Conservation (phyloP, 2,113 vertebrate genomes). For the Apodemus speciosus region DNA sequence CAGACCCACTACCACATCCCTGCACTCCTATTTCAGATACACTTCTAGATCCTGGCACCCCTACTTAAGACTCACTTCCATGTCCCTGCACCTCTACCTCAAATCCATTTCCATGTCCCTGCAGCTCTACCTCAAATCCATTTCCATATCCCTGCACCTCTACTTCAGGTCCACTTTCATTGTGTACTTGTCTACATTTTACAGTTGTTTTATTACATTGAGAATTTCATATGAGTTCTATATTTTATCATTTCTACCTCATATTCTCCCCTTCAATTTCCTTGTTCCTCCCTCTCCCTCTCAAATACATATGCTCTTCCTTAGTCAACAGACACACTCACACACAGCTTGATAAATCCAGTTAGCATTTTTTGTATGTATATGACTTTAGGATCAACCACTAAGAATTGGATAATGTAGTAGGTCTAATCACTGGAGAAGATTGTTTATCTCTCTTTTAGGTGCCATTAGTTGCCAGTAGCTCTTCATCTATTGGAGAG, state of each 20-base stretch:
- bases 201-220: neutral
- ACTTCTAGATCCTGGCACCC: no score
- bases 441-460: neutral
- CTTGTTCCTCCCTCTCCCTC: neutral
- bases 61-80: no score
- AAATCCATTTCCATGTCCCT: no score
- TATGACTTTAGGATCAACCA: neutral
- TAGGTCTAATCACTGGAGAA: neutral
- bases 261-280: neutral
- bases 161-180: neutral
- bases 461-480: neutral
- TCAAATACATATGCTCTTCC: neutral
- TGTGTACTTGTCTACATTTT: neutral
- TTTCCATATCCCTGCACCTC: no score
- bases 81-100: no score
- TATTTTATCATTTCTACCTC: neutral
- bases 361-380: neutral
- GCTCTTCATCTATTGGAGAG: neutral
- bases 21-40: neutral
- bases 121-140: no score
- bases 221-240: neutral
- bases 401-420: neutral
- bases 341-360: neutral
- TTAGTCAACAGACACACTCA: neutral
- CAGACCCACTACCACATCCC: no score